Evolutionary conservation across 2,888 invertebrate species (phyloP).

Genomic region (Stenolophus ochropezus): DNA sequence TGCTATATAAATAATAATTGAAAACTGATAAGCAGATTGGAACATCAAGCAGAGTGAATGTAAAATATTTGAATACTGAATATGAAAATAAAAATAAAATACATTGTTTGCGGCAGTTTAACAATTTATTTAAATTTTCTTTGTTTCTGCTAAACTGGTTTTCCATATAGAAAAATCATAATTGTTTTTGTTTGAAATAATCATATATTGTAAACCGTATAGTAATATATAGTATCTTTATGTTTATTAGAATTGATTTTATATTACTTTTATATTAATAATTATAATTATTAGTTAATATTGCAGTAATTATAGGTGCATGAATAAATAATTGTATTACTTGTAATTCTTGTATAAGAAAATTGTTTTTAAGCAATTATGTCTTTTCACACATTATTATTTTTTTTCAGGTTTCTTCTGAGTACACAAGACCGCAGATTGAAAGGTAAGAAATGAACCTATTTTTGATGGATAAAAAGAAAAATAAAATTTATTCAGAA

Average conservation of each 20-base stretch:
- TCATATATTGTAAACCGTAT: neutral
- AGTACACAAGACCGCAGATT: no score
- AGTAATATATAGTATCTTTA: neutral
- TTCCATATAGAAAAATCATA: neutral
- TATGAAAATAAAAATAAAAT: no score
- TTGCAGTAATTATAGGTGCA: neutral
- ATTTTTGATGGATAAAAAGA: no score
- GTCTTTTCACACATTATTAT: neutral
- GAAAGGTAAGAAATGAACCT: no score
- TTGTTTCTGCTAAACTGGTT: neutral
- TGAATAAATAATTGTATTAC: neutral
- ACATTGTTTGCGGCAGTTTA: no score
- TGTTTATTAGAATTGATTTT: neutral
- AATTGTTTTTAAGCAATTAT: neutral
- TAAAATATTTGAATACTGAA: no score
- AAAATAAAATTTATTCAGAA: no score
- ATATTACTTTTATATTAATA: neutral
- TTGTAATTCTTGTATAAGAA: neutral
- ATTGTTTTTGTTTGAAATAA: neutral
- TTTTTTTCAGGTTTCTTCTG: no score
- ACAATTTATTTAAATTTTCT: neutral
- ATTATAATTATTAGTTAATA: conserved; percentile 18
- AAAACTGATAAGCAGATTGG: no score
- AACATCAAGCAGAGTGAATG: no score
- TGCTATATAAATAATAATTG: no score